Evolutionary conservation across 2,888 invertebrate genomes (phyloP), one percentile per base, ranked within the genome.

Genomic region (Pollenia angustigena): DNA sequence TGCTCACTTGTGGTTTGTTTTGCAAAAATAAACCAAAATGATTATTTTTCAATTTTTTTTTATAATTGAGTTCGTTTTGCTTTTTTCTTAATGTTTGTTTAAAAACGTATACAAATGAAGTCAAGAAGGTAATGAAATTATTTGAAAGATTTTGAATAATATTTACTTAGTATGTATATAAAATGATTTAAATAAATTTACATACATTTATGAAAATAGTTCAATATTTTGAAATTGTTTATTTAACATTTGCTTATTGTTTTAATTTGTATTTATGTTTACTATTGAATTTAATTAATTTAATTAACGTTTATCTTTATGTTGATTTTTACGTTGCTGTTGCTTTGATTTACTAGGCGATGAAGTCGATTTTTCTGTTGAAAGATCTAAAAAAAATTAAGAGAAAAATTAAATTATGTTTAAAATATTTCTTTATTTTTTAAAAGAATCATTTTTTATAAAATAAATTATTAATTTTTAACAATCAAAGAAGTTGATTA

Each of bases 261-360:
- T 81, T 48, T 68, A 23, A 62, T 62, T 48, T 50, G 32, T 75
- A 60, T 80, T 74, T 54, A 75, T 79, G 66, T 60, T 66, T 40
- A 50, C 16, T 64, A 66, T 56, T 60, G 40, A 18, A 62, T 80
- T 66, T 40, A 62, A 11, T 88, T 32, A 18, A 62, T 80, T 66
- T 40, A 62, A 11, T 88, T 87, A 89, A 83, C 87, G 88, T 68
- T 88, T 88, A 60, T 71, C 89, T 81, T 87, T 89, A 84, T 85
- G 88, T 85, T 88, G 88, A 84, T 85, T 87, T 80, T 81, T 86
- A 72, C 72, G 89, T 81, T 88, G 85, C 16, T 85, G 89, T 16
- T 88, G 82, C 71, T 89, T 89, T 44, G 89, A 85, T 83, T 86
- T 84, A n/a, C 75, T 60, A 42, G 76, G 56, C 23, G 78, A 44